Evolutionary conservation across 2,797 vertebrate genomes (phyloP).

Genomic region (Pyrocephalus nanus): DNA sequence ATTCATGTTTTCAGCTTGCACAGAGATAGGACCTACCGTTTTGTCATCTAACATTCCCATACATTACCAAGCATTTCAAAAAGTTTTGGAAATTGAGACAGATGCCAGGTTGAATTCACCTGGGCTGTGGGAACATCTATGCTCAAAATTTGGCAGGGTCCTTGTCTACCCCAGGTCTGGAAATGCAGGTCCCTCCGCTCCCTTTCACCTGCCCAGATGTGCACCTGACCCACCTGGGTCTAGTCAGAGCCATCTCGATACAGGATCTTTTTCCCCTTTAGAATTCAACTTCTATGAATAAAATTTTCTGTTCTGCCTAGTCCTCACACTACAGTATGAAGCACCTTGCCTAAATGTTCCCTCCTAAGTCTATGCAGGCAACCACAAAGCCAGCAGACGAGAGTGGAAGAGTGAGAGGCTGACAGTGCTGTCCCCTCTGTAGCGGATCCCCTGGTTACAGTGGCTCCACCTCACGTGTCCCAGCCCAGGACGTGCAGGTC

Average conservation of each 20-base stretch:
- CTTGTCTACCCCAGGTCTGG: background rate
- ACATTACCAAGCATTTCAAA: background rate
- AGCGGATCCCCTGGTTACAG: background rate
- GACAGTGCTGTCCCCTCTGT: background rate
- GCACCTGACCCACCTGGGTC: background rate
- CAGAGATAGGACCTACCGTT: background rate
- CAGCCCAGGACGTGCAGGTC: rapidly evolving
- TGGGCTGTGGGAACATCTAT: background rate
- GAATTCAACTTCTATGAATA: background rate
- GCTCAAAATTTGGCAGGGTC: background rate
- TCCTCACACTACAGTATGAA: background rate
- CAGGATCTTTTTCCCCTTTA: rapidly evolving
- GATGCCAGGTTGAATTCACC: background rate
- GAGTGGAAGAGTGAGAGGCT: background rate
- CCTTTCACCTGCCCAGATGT: background rate
- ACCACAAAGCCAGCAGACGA: background rate
- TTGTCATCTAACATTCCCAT: background rate
- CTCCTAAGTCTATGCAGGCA: background rate
- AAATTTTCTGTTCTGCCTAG: background rate
- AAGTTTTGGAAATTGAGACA: background rate
- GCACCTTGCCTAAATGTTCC: background rate
- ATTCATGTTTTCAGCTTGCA: background rate
- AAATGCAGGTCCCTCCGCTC: background rate
- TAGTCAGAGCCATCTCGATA: background rate
- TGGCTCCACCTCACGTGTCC: background rate